phyloP scores from a whole-genome alignment of 2,797 vertebrate genomes.

The Carduelis carduelis region DNA sequence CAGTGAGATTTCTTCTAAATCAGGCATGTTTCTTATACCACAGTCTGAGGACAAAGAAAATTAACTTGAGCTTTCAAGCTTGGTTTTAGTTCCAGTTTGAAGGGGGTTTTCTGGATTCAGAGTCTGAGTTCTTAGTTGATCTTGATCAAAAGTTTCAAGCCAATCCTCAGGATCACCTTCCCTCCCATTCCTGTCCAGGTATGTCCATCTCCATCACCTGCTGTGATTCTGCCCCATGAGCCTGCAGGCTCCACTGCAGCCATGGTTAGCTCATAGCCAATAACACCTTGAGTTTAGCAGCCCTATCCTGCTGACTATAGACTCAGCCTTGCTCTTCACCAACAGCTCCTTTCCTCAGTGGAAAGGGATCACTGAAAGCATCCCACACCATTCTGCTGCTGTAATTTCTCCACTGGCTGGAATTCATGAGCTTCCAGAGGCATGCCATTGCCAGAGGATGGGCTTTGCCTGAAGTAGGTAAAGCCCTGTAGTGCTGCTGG shows the following conservation, averaged over 20 bases:
- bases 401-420: fast-evolving
- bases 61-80: neutral
- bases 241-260: neutral
- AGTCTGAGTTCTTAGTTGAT: neutral
- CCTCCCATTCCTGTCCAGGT: neutral
- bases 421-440: neutral
- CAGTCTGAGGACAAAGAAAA: neutral
- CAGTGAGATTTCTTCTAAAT: neutral
- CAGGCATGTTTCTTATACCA: neutral
- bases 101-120: neutral
- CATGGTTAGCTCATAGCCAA: neutral
- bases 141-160: neutral
- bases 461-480: neutral
- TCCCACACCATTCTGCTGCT: neutral
- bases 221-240: neutral
- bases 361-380: neutral
- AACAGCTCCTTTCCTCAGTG: neutral
- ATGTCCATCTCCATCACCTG: fast-evolving
- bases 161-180: neutral
- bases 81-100: neutral
- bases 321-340: neutral
- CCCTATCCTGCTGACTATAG: neutral
- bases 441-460: neutral
- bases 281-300: neutral
- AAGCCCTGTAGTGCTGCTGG: neutral